Conservation (phyloP, 2,113 vertebrate genomes). For the Maccullochella peelii region DNA sequence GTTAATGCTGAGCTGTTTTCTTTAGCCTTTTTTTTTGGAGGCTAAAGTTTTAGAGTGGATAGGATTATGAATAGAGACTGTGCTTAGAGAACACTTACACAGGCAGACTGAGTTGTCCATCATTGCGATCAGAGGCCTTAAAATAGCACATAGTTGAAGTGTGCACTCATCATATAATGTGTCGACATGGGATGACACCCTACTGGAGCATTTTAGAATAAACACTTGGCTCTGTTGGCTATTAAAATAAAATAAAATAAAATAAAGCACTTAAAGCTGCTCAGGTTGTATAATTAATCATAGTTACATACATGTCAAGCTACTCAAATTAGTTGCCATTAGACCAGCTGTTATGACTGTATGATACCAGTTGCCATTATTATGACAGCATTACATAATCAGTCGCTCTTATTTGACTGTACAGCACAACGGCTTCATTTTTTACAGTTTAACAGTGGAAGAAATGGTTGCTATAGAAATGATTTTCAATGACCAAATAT, state of each 20-base stretch:
- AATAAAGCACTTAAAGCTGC: neutral
- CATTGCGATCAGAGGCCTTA: slow-evolving; percentile 64
- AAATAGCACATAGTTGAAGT: slow-evolving; percentile 78
- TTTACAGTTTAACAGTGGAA: neutral
- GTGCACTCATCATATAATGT: slow-evolving; percentile 70
- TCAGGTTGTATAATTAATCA: slow-evolving; percentile 15
- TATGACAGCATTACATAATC: slow-evolving; percentile 56
- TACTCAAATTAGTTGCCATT: neutral
- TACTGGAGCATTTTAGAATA: slow-evolving; percentile 39
- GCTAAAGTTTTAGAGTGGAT: slow-evolving; percentile 35
- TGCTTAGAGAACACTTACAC: slow-evolving; percentile 59
- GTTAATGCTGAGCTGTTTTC: slow-evolving; percentile 33
- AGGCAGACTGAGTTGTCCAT: slow-evolving; percentile 68
- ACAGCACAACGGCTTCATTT: neutral
- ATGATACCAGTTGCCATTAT: slow-evolving; percentile 39
- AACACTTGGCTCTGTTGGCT: slow-evolving; percentile 4
- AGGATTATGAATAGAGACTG: slow-evolving; percentile 59
- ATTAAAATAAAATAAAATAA: slow-evolving; percentile 24
- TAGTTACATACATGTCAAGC: neutral
- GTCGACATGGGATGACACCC: slow-evolving; percentile 49
- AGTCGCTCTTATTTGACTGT: slow-evolving; percentile 31
- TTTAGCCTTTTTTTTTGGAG: neutral
- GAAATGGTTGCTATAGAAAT: neutral
- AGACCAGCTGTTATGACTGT: slow-evolving; percentile 31
- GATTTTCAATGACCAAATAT: neutral